Evolutionary conservation across 2,797 vertebrate species (phyloP), one percentile per base, ranked within the genome.

Genomic region (Poecilia picta): DNA sequence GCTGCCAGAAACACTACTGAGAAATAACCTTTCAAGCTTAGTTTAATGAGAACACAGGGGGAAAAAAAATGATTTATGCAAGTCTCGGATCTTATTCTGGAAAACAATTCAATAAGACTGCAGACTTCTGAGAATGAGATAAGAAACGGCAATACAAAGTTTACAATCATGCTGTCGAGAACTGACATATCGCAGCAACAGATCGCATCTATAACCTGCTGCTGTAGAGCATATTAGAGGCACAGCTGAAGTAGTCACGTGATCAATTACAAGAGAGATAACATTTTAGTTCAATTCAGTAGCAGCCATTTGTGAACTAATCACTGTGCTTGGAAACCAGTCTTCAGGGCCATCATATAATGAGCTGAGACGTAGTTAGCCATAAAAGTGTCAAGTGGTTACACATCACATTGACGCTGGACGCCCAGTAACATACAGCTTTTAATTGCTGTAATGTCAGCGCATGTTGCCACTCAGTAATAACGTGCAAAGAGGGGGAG

Each of bases 381-480:
- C 84, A 91, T 95, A 89, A 95, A 94, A 91, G 90, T 92, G 91
- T 92, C 90, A 82, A 86, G 88, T 88, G 84, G 87, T 85, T 83
- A 88, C 86, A 84, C 88, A 91, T 91, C 86, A 89, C 87, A 82
- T 75, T 75, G 74, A 87, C 74, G 46, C 79, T 78, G 85, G 83
- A 62, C 1, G 72, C 74, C 78, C 77, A 23, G 81, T 77, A 68
- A 84, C 84, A 85, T 79, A 83, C 51, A 78, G 77, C 75, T 84
- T 87, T 89, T 77, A 87, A 71, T 85, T 79, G 86, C 73, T 75
- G 79, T 62, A 73, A 89, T 72, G 59, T 55, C 71, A 77, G 68
- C 81, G 85, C 79, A 85, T 64, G 78, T 39, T 70, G 49, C 49
- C 85, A 66, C 18, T 74, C 68, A 64, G 62, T 74, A 73, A 83